Evolutionary conservation across 2,888 invertebrate species (phyloP), one percentile per base, ranked within the genome.

Genomic region (Nephrotoma appendiculata): DNA sequence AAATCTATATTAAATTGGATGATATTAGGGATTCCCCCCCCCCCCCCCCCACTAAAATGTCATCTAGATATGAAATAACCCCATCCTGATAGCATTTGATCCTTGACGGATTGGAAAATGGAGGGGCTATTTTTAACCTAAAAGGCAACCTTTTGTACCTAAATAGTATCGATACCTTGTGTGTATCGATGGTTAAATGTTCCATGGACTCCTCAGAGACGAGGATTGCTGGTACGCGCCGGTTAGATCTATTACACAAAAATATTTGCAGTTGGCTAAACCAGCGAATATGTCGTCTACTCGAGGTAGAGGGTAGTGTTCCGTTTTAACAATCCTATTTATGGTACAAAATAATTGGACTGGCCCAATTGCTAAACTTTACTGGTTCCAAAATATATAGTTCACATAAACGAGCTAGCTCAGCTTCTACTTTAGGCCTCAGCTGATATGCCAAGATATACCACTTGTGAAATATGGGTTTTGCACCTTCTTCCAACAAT

Each of bases 261-360:
- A 57, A 19, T 19, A 19, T 19, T 19, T 19, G 19, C 19, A 19
- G 19, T 19, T 19, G 19, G 19, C 19, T 0, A 19, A 19, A 19
- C 19, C 19, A 19, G 19, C 19, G 19, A 19, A 19, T 19, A 19
- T 19, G 19, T 19, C 19, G 19, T 19, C 19, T 19, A 19, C 19
- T 19, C 19, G 19, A 19, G 19, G 19, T 19, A 19, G 19, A 19
- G 19, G 19, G 19, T 19, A 19, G 19, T 19, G 19, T 19, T 19
- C 19, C 19, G 19, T 19, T 19, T 19, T 19, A 19, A 19, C 19
- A 19, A 19, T 19, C 19, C 19, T 19, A 19, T 19, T 19, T 19
- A 19, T 19, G 31, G 89, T 89, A 41, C 11, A 89, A 87, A 0
- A 90, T 89, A 15, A 89, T 88, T 4, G 89, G 89, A 87, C 88